Base-by-base conservation (phyloP, 2,888 invertebrate genomes). In the Calameuta idolon region DNA sequence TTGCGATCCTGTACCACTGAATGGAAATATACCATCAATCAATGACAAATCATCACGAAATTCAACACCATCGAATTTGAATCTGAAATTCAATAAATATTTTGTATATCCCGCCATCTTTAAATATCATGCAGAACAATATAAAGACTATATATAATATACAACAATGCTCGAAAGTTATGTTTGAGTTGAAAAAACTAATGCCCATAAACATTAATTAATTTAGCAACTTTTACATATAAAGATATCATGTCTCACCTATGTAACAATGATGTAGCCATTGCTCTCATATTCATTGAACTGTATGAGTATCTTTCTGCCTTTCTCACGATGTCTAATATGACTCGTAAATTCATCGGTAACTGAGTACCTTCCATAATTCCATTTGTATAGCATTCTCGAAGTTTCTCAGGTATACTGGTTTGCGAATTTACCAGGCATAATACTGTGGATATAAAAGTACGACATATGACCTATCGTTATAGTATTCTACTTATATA, bases 241-340 rank as follows among this genome's bases (percentile, higher is more conserved):
- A 40, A 40, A 40, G 4, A 11, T 40, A 55, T 71, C 12, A 15
- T 34, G 31, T 0, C 85, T 86, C 91, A 94, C 94, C 93, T 93
- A 89, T 94, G 93, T 3, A 95, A 88, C 81, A 95, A 88, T 11
- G 94, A 92, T 23, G 93, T 92, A 77, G 93, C 92, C 74, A 95
- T 90, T 79, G 93, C 87, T 85, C 94, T 92, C 87, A 94, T 92
- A 85, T 95, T 91, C 79, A 92, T 93, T 11, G 93, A 91, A 82
- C 92, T 92, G 1, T 92, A 91, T 69, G 93, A 91, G 75, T 90
- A 85, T 76, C 90, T 88, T 87, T 96, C 95, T 77, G 95, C 89
- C 90, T 94, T 95, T 83, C 93, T 92, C 55, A 95, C 84, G 15
- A 95, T 89, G 77, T 95, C 95, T 34, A 95, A 90, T 76, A 94